Conservation (phyloP, 2,888 invertebrate species). For the Ceraclea dissimilis region DNA sequence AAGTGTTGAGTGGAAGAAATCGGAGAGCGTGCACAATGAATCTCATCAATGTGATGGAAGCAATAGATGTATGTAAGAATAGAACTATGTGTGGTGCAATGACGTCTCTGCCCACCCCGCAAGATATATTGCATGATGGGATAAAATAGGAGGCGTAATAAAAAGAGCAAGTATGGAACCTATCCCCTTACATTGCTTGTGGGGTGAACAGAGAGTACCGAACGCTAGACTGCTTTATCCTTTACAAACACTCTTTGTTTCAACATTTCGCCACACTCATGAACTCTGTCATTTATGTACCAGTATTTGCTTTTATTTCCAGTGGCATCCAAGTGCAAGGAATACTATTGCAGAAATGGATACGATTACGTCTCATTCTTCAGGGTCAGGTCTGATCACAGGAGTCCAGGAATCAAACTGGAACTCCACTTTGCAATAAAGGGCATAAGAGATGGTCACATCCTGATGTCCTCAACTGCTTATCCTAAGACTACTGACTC, state of each 20-base stretch:
- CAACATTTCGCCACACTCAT: too few species aligned
- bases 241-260: too few species aligned
- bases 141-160: too few species aligned
- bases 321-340: slow-evolving; percentile 45
- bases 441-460: slow-evolving; percentile 61
- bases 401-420: slow-evolving; percentile 30
- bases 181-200: too few species aligned
- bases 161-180: too few species aligned
- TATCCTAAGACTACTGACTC: slow-evolving; percentile 42
- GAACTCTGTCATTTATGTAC: too few species aligned
- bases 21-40: not conserved
- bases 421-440: slow-evolving; percentile 63
- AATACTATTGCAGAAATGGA: slow-evolving; percentile 47
- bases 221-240: too few species aligned
- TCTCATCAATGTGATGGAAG: not conserved
- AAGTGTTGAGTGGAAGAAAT: not conserved
- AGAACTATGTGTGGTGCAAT: not conserved
- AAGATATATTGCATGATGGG: not conserved
- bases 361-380: slow-evolving; percentile 54
- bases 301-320: too few species aligned
- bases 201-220: too few species aligned
- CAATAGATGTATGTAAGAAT: slow-evolving; percentile 1
- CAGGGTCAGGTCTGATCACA: slow-evolving; percentile 32
- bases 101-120: not conserved
- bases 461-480: slow-evolving; percentile 51